Percentiles rank a stretch among this genome's conserved stretches.
These are phyloP conservation scores for Calonectris borealis DNA, from an alignment of 2,113 vertebrate genomes.

Conservation along the genomic window DNA sequence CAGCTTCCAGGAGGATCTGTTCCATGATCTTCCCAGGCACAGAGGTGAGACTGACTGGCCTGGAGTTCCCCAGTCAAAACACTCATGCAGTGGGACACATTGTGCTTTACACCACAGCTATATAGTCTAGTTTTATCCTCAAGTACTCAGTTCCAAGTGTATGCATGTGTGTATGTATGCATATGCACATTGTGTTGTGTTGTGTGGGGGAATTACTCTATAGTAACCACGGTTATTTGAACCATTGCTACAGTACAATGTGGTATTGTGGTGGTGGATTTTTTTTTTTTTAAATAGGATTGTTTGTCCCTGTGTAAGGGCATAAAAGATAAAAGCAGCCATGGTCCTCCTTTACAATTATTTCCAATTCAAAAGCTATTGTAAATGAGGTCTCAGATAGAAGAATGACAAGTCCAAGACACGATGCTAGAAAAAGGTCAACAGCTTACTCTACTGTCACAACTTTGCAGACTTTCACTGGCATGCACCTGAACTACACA, in stretches of 20 bases:
- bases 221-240: neutral
- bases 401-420: slow-evolving; percentile 53
- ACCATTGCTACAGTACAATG: neutral
- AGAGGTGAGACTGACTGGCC: too few species aligned
- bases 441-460: slow-evolving; percentile 34
- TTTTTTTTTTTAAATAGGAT: neutral
- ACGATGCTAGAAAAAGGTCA: slow-evolving; percentile 15
- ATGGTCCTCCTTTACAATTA: neutral
- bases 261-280: too few species aligned
- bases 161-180: fast-evolving
- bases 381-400: slow-evolving; percentile 16
- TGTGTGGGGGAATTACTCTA: neutral
- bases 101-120: neutral
- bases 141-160: neutral
- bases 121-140: neutral
- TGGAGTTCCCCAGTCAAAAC: neutral
- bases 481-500: slow-evolving; percentile 27
- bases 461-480: neutral
- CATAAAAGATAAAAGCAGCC: neutral
- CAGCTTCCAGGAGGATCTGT: too few species aligned
- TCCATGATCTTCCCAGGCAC: too few species aligned
- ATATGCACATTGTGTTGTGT: fast-evolving
- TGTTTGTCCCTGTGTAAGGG: neutral
- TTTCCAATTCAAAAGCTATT: slow-evolving; percentile 30
- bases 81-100: neutral